Percentiles rank a stretch among this genome's conserved stretches.
Evolutionary conservation across 2,113 vertebrate species (phyloP).

Genomic region (Brevimyrus niger): DNA sequence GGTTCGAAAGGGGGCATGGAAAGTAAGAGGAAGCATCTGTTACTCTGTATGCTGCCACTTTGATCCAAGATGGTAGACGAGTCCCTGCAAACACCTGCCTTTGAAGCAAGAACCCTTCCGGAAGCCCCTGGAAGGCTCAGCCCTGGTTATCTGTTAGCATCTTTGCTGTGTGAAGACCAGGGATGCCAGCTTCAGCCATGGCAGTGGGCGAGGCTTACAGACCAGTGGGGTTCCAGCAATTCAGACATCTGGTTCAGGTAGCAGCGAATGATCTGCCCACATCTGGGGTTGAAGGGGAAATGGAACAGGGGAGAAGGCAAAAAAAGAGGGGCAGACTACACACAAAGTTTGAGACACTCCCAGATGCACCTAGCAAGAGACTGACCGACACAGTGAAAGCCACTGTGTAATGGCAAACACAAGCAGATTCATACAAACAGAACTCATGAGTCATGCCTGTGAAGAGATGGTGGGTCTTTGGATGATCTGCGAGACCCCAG

Average conservation of each 20-base stretch:
- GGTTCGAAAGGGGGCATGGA: background rate
- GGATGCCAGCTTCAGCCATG: background rate
- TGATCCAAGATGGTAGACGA: background rate
- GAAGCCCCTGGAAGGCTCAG: background rate
- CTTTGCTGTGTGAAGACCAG: background rate
- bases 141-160: background rate
- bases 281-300: background rate
- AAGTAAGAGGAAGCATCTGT: background rate
- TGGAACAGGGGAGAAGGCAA: background rate
- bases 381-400: background rate
- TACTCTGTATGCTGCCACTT: background rate
- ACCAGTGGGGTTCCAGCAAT: background rate
- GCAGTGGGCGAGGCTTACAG: background rate
- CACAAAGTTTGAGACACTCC: background rate
- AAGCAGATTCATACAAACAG: background rate
- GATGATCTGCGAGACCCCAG: background rate
- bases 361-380: background rate
- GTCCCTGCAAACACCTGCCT: background rate
- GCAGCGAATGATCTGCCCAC: conserved; percentile 11
- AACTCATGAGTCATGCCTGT: background rate
- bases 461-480: background rate
- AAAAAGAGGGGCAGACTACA: background rate
- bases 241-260: background rate
- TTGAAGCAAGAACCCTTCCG: background rate
- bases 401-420: background rate